phyloP scores from a whole-genome alignment of 2,113 vertebrate species.

The Muntiacus reevesi region DNA sequence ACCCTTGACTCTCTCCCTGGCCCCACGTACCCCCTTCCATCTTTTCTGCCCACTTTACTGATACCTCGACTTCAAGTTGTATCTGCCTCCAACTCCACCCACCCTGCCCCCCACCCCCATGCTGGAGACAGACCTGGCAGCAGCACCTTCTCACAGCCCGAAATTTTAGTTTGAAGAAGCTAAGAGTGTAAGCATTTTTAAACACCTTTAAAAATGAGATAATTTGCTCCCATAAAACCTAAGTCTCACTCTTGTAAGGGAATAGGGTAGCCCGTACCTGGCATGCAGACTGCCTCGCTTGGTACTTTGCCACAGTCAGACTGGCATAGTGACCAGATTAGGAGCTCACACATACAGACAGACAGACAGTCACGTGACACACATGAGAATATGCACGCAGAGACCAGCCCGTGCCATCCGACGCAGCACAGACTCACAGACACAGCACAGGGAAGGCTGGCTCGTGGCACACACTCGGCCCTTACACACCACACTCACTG shows the following conservation, averaged over 20 bases:
- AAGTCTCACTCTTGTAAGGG: slow-evolving; percentile 11
- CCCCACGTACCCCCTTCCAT: rapidly evolving
- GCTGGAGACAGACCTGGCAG: neutral
- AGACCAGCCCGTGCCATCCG: neutral
- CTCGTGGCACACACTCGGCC: neutral
- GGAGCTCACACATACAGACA: neutral
- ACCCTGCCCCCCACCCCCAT: rapidly evolving
- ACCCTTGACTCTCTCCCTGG: neutral
- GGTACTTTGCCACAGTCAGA: neutral
- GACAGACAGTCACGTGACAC: neutral
- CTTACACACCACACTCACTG: neutral
- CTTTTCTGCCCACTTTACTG: neutral
- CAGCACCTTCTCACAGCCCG: neutral
- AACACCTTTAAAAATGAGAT: slow-evolving; percentile 26
- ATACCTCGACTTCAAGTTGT: neutral
- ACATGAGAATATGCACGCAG: no score
- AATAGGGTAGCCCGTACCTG: slow-evolving; percentile 26
- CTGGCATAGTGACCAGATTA: neutral
- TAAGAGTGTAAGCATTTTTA: neutral
- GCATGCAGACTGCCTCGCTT: neutral
- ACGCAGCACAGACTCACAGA: neutral
- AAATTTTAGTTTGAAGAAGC: neutral
- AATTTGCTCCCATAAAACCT: neutral
- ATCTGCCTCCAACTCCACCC: rapidly evolving
- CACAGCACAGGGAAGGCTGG: neutral